Evolutionary conservation across 2,113 vertebrate genomes (phyloP).

Genomic region (Coryphaenoides rupestris): DNA sequence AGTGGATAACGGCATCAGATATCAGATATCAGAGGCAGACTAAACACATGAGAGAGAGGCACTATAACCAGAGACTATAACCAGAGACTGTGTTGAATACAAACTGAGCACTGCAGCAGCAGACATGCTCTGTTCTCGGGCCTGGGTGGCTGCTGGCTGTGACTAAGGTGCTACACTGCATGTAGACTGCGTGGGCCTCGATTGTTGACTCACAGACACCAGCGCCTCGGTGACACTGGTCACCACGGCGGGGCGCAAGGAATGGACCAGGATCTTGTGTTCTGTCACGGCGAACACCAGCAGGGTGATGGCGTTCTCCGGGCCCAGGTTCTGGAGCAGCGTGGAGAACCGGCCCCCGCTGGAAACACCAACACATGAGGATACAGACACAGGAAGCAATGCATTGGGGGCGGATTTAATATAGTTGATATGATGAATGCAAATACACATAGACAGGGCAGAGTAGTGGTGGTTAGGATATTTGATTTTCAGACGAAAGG

Average conservation of each 20-base stretch:
- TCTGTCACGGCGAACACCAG: conserved; percentile 94
- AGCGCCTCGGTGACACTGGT: conserved; percentile 96
- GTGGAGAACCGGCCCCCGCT: conserved; percentile 94
- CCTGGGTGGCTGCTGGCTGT: too few species aligned
- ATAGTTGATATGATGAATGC: neutral
- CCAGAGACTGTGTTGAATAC: too few species aligned
- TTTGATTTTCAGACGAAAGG: neutral
- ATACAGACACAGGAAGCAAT: neutral
- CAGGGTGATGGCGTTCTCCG: conserved; percentile 90
- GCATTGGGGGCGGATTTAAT: neutral
- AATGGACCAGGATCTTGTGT: conserved; percentile 97
- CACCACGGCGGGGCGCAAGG: conserved; percentile 89
- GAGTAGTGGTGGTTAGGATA: neutral
- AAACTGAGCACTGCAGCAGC: too few species aligned
- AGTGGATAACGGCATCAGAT: too few species aligned
- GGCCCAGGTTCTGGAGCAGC: conserved; percentile 93
- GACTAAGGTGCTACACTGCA: neutral
- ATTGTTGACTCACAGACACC: conserved; percentile 85
- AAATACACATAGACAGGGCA: neutral
- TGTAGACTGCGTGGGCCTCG: neutral
- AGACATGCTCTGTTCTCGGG: too few species aligned
- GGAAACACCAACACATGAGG: conserved; percentile 11
- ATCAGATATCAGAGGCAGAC: too few species aligned
- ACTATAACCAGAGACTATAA: too few species aligned
- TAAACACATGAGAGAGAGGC: too few species aligned